Evolutionary conservation across 2,113 vertebrate species (phyloP).

Genomic region (Hyaena hyaena): DNA sequence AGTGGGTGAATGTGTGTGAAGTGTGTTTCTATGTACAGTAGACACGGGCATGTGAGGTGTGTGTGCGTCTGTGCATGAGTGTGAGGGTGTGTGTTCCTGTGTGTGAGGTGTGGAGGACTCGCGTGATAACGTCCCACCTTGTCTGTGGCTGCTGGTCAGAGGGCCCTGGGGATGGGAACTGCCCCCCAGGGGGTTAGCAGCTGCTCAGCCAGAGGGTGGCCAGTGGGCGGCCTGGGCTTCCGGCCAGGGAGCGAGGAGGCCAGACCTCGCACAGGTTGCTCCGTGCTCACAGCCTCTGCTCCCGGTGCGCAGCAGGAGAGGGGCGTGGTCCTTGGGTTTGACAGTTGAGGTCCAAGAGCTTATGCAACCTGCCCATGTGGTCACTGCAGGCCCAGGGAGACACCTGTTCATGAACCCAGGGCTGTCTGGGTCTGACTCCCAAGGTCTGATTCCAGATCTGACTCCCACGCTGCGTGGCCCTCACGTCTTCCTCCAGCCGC

Average conservation of each 20-base stretch:
- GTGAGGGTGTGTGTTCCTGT: neutral
- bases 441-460: neutral
- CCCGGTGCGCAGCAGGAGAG: neutral
- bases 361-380: neutral
- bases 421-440: neutral
- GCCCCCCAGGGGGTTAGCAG: neutral
- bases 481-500: neutral
- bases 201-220: fast-evolving
- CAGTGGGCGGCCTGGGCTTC: neutral
- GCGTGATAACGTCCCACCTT: neutral
- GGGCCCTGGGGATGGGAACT: neutral
- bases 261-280: neutral
- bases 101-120: neutral
- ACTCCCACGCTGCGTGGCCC: neutral
- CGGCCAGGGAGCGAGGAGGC: neutral
- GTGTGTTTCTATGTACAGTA: neutral
- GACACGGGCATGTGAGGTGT: neutral
- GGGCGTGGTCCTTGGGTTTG: neutral
- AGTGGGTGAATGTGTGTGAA: neutral
- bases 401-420: neutral
- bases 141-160: neutral
- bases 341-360: neutral
- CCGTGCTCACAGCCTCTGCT: neutral
- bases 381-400: neutral
- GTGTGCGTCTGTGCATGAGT: neutral